Conservation (phyloP, 2,797 vertebrate genomes). For the Chloroceryle inda region DNA sequence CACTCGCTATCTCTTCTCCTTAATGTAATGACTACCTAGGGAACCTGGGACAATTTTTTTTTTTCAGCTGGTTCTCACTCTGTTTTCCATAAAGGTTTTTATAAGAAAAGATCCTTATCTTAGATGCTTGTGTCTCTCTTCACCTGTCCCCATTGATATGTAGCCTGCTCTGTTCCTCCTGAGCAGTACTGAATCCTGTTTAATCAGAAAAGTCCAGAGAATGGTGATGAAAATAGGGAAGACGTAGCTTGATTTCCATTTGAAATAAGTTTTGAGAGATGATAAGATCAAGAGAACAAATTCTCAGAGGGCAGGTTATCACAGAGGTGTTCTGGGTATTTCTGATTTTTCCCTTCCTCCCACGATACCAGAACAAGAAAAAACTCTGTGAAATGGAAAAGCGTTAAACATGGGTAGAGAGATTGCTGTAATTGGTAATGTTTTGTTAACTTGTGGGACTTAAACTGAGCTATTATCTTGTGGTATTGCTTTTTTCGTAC, state of each 20-base stretch:
- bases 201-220: background rate
- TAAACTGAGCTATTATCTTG: background rate
- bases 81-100: background rate
- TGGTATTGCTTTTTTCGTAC: background rate
- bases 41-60: background rate
- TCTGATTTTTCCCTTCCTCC: slow-evolving; percentile 24
- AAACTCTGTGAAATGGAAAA: background rate
- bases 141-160: background rate
- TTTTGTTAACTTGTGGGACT: slow-evolving; percentile 56
- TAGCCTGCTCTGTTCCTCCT: background rate
- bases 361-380: slow-evolving; percentile 16
- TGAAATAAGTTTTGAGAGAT: background rate
- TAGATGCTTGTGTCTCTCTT: background rate
- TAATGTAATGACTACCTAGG: background rate
- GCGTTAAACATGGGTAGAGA: background rate
- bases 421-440: slow-evolving; percentile 37
- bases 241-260: background rate
- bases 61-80: background rate
- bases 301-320: slow-evolving; percentile 38
- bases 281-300: slow-evolving; percentile 52
- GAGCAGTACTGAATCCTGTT: background rate
- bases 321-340: slow-evolving; percentile 22
- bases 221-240: background rate
- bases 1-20: background rate
- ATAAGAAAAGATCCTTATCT: background rate